phyloP scores from a whole-genome alignment of 2,113 vertebrate species.

The Nerophis lumbriciformis region DNA sequence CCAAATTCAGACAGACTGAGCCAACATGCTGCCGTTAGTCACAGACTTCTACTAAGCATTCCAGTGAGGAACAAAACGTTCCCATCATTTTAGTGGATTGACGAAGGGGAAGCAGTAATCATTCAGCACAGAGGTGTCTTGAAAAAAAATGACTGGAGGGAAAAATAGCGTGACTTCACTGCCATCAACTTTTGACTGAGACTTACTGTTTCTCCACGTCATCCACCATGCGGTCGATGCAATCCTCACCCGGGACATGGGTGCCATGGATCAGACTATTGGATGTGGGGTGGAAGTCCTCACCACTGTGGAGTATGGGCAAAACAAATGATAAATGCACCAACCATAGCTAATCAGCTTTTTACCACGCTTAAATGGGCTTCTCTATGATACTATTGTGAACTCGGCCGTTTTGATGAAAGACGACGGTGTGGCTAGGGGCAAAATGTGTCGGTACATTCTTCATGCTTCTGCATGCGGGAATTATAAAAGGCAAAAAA shows the following conservation, averaged over 20 bases:
- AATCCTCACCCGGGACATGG: constrained; percentile 83
- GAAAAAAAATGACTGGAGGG: background rate
- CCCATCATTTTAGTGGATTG: too few species aligned
- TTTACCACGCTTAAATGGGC: constrained; percentile 11
- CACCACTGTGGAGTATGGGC: constrained; percentile 72
- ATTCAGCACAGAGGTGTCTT: background rate
- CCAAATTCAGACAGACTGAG: constrained; percentile 3
- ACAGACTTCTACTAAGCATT: too few species aligned
- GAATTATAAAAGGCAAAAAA: constrained; percentile 5
- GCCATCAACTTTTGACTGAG: background rate
- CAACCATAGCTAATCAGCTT: constrained; percentile 35
- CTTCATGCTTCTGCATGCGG: constrained; percentile 29
- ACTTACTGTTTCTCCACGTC: constrained; percentile 97
- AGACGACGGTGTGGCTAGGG: constrained; percentile 6
- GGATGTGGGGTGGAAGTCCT: constrained; percentile 88
- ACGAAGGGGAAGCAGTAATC: background rate
- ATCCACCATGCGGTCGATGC: constrained; percentile 88
- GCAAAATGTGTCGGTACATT: constrained; percentile 22
- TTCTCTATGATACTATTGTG: constrained; percentile 39
- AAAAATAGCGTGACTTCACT: background rate
- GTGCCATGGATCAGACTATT: constrained; percentile 90
- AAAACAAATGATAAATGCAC: constrained; percentile 35
- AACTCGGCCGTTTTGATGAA: constrained; percentile 6
- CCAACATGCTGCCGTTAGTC: background rate
- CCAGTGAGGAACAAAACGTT: too few species aligned